phyloP scores from a whole-genome alignment of 2,113 vertebrate species.

The Ageneiosus marmoratus region DNA sequence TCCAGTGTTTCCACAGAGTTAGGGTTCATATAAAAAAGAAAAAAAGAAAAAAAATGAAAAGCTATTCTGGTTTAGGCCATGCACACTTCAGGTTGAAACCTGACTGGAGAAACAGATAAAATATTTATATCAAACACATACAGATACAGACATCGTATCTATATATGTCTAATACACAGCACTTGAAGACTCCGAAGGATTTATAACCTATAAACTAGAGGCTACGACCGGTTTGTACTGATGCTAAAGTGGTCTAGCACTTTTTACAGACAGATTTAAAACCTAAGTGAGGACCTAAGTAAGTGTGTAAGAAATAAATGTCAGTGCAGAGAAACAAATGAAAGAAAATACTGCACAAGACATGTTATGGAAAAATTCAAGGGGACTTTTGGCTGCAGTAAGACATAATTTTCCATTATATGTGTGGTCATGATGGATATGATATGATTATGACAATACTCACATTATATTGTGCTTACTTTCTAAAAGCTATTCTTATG shows the following conservation, averaged over 20 bases:
- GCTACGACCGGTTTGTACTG: not conserved
- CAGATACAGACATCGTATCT: not conserved
- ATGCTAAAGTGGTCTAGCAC: not conserved
- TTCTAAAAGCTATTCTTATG: too few relatives aligned
- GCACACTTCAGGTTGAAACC: not conserved
- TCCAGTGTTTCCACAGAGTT: not conserved
- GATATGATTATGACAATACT: not conserved
- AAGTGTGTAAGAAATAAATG: slow-evolving; percentile 6
- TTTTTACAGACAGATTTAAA: slow-evolving; percentile 1
- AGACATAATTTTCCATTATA: not conserved
- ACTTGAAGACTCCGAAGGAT: not conserved
- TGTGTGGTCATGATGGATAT: not conserved
- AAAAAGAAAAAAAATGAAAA: not conserved
- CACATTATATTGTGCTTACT: too few relatives aligned
- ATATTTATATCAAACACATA: not conserved
- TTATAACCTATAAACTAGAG: not conserved
- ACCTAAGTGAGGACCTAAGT: not conserved
- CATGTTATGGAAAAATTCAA: not conserved
- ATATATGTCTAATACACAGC: not conserved
- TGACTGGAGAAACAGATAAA: not conserved
- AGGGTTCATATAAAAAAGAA: not conserved
- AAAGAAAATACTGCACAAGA: not conserved
- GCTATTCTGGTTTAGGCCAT: not conserved
- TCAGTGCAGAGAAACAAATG: not conserved
- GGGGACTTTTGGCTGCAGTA: too few relatives aligned